Evolutionary conservation across 2,888 invertebrate genomes (phyloP).

Genomic region (Drosophila ezoana): DNA sequence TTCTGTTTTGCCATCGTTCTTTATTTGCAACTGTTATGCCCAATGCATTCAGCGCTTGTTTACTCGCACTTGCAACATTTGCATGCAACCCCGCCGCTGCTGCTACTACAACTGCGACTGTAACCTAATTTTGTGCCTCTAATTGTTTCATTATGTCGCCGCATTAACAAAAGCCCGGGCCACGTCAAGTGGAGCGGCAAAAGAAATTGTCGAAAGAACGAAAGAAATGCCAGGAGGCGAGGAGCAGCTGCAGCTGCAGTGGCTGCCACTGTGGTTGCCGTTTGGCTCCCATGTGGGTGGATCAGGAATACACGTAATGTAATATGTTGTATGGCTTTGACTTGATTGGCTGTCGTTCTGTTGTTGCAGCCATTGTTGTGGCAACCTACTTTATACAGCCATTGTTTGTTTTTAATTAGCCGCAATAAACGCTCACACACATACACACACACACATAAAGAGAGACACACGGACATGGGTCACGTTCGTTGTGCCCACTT

Average conservation of each 20-base stretch:
- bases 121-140: slow-evolving; percentile 81
- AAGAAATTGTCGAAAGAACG: slow-evolving; percentile 63
- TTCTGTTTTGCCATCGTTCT: slow-evolving; percentile 42
- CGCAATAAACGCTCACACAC: slow-evolving; percentile 69
- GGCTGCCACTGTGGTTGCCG: not conserved
- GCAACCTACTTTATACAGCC: slow-evolving; percentile 75
- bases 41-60: slow-evolving; percentile 56
- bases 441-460: slow-evolving; percentile 29
- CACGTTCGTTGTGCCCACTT: slow-evolving; percentile 66
- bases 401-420: slow-evolving; percentile 83
- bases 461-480: slow-evolving; percentile 24
- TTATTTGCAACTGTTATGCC: slow-evolving; percentile 45
- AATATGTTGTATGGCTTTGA: slow-evolving; percentile 41
- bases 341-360: slow-evolving; percentile 67
- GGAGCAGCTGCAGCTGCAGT: slow-evolving; percentile 3
- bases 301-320: slow-evolving; percentile 14
- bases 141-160: slow-evolving; percentile 82
- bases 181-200: slow-evolving; percentile 46
- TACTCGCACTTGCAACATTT: slow-evolving; percentile 71
- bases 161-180: slow-evolving; percentile 63
- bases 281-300: slow-evolving; percentile 14
- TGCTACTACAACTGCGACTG: slow-evolving; percentile 47
- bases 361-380: slow-evolving; percentile 60
- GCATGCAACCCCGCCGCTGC: slow-evolving; percentile 60
- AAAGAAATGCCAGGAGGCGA: slow-evolving; percentile 48